Evolutionary conservation across 1,140 invertebrate species (phyloP).

Genomic region (Orchestia grillus): DNA sequence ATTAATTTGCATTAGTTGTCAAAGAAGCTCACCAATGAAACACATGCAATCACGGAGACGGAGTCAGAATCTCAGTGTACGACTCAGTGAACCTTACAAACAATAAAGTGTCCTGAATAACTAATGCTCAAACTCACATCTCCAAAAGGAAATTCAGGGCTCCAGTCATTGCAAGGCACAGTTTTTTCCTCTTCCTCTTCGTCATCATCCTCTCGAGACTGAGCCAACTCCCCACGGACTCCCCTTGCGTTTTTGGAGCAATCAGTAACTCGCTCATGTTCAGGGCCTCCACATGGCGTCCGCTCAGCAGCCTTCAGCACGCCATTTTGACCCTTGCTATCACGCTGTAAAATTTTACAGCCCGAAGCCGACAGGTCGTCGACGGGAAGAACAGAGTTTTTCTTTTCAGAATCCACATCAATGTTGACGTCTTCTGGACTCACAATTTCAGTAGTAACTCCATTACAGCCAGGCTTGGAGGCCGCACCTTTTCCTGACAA

Average conservation of each 20-base stretch:
- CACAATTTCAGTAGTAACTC: not conserved
- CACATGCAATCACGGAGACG: not conserved
- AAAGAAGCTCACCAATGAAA: not conserved
- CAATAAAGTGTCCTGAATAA: not conserved
- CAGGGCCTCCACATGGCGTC: not conserved
- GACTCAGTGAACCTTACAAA: not conserved
- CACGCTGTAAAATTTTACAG: not conserved
- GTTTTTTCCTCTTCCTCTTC: not conserved
- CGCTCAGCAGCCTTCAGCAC: not conserved
- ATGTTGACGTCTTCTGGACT: not conserved
- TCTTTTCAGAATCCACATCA: not conserved
- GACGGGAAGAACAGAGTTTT: not conserved
- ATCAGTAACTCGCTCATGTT: not conserved
- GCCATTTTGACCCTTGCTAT: not conserved
- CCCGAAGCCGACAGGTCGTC: not conserved
- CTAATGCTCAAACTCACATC: conserved; percentile 77
- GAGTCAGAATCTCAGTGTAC: not conserved
- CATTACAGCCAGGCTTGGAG: not conserved
- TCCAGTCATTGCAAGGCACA: conserved; percentile 78
- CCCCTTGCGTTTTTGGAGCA: not conserved
- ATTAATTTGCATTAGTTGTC: not conserved
- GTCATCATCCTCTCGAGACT: not conserved
- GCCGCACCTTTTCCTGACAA: not conserved
- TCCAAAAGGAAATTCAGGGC: conserved; percentile 90
- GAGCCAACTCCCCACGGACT: not conserved